phyloP scores from a whole-genome alignment of 1,140 invertebrate species.

The Drosophila burlai region DNA sequence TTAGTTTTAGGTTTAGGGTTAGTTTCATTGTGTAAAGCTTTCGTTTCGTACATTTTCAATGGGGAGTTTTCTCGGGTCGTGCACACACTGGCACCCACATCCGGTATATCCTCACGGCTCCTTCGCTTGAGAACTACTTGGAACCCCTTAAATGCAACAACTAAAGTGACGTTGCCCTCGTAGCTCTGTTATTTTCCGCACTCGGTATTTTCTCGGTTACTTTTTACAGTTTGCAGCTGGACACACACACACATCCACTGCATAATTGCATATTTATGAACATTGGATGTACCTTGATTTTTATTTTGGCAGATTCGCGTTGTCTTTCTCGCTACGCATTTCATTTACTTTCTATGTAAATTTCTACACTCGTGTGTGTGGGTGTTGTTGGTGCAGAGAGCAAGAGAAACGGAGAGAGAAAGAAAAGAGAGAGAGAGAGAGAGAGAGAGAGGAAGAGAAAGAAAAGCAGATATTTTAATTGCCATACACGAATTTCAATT shows the following conservation, averaged over 20 bases:
- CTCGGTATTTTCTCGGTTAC: neutral
- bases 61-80: slow-evolving; percentile 11
- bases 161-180: slow-evolving; percentile 8
- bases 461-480: slow-evolving; percentile 75
- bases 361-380: slow-evolving; percentile 39
- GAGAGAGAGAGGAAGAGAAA: slow-evolving; percentile 41
- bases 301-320: slow-evolving; percentile 56
- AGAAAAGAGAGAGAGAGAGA: slow-evolving; percentile 27
- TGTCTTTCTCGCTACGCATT: slow-evolving; percentile 57
- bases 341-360: slow-evolving; percentile 67
- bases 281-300: slow-evolving; percentile 25
- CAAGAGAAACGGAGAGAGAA: slow-evolving; percentile 19
- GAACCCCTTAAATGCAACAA: slow-evolving; percentile 33
- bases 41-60: slow-evolving; percentile 43
- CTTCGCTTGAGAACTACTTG: neutral
- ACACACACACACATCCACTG: slow-evolving; percentile 35
- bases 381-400: slow-evolving; percentile 15
- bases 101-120: neutral
- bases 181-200: neutral
- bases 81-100: slow-evolving; percentile 2
- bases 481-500: slow-evolving; percentile 71
- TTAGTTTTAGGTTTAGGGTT: slow-evolving; percentile 34
- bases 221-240: slow-evolving; percentile 9
- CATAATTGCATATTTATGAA: slow-evolving; percentile 68
- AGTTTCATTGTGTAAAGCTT: slow-evolving; percentile 55